Percentiles rank a stretch among this genome's conserved stretches.
Conservation (phyloP, 1,140 invertebrate genomes). For the Habropoda laboriosa region DNA sequence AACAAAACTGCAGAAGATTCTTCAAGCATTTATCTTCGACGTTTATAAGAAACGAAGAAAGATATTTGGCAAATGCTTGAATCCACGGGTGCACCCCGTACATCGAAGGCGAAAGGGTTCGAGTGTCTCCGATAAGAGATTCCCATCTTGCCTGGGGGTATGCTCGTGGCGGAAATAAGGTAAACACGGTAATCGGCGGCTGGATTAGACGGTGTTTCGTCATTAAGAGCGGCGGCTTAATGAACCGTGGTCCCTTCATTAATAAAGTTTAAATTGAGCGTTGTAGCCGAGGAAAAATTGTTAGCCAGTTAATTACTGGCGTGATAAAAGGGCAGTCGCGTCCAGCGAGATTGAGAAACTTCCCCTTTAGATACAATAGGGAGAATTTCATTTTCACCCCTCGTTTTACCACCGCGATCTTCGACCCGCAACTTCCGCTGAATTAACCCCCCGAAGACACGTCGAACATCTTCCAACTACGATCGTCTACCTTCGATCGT, state of each 20-base stretch:
- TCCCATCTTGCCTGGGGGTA: too few species aligned
- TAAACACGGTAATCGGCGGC: slow-evolving; percentile 16
- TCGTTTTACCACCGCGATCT: slow-evolving; percentile 24
- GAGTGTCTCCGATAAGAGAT: neutral
- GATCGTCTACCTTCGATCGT: neutral
- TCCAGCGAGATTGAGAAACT: slow-evolving; percentile 50
- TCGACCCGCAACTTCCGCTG: slow-evolving; percentile 4
- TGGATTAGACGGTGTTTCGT: slow-evolving; percentile 27
- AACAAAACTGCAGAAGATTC: too few species aligned
- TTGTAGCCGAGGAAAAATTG: slow-evolving; percentile 36
- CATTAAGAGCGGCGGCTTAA: slow-evolving; percentile 24
- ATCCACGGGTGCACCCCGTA: too few species aligned
- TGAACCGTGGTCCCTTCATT: slow-evolving; percentile 29
- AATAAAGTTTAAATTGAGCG: slow-evolving; percentile 53
- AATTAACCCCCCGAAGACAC: slow-evolving; percentile 6
- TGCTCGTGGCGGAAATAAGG: neutral
- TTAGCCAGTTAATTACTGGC: slow-evolving; percentile 42
- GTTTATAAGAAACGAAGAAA: too few species aligned
- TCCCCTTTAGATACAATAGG: slow-evolving; percentile 24
- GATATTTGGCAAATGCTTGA: too few species aligned
- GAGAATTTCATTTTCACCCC: slow-evolving; percentile 43
- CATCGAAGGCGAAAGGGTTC: neutral
- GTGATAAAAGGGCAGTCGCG: slow-evolving; percentile 33
- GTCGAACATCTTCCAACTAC: neutral
- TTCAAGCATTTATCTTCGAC: too few species aligned